Evolutionary conservation across 2,797 vertebrate genomes (phyloP), one percentile per base, ranked within the genome.

Genomic region (Anabacerthia variegaticeps): DNA sequence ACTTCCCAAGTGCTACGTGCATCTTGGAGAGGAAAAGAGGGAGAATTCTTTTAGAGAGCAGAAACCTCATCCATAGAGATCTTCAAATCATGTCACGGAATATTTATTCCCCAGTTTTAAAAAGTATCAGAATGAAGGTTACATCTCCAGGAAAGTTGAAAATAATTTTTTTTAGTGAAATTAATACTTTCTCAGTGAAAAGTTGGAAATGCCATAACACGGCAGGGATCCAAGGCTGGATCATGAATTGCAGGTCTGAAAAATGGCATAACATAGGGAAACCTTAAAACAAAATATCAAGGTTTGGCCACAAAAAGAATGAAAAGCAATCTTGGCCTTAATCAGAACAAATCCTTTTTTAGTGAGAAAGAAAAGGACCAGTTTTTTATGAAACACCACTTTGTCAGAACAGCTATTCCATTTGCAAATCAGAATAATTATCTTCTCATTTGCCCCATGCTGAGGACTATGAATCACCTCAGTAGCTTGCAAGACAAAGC

Each of bases 391-490:
- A 89, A 91, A 88, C 46, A 86, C 3, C 4, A 3, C 2, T 88
- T 68, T 76, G 27, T 62, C 27, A 15, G 12, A 80, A 88, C 62
- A 83, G 15, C 3, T 83, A 63, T 61, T 75, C 51, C 39, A 66
- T 66, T 75, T 96, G 51, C 52, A 84, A 95, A 96, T 88, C 65
- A 43, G 28, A 89, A 59, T 74, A 92, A 96, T 55, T 89, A 27
- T 88, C 77, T 95, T 73, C 32, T 72, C 94, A 32, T 59, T 88
- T 75, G 54, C 28, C 75, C 65, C 24, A 23, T 46, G 15, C 13
- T 88, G 83, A 87, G 44, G 89, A 81, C 63, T 93, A 75, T 94
- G 77, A 75, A 72, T 92, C 66, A 59, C 27, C 23, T 68, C 75
- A 85, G 48, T 52, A 83, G 23, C 51, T 90, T 87, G 32, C 36